A percentile compares a stretch with the other conserved stretches of the same genome.
phyloP scores from a whole-genome alignment of 2,113 vertebrate genomes.

The Numida meleagris region DNA sequence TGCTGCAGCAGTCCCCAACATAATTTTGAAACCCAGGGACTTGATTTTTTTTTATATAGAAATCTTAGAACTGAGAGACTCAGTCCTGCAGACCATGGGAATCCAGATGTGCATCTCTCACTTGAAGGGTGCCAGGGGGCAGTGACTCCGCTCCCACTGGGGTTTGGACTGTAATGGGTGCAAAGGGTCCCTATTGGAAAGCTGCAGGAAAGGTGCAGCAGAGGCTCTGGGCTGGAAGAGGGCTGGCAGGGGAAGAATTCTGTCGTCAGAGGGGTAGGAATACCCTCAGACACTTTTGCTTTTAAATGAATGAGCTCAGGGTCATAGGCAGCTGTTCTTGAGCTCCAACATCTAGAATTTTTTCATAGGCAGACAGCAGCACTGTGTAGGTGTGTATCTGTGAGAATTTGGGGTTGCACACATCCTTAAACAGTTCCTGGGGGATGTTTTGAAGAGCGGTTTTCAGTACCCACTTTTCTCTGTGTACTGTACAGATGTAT shows the following conservation, averaged over 20 bases:
- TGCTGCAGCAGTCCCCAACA: accelerated
- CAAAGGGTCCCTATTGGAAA: background rate
- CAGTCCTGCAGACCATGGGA: background rate
- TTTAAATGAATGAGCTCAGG: background rate
- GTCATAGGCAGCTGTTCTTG: background rate
- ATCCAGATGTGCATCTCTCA: accelerated
- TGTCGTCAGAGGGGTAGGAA: background rate
- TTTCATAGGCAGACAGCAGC: background rate
- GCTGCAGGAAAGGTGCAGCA: background rate
- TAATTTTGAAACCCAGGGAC: background rate
- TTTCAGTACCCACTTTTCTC: background rate
- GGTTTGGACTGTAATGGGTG: accelerated
- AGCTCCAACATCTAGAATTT: background rate
- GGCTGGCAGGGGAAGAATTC: background rate
- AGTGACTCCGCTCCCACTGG: accelerated
- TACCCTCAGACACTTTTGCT: background rate
- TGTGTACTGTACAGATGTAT: background rate
- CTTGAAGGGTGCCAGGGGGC: background rate
- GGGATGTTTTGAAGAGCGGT: background rate
- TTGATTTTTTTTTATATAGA: background rate
- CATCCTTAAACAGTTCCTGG: background rate
- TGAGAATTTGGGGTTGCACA: background rate
- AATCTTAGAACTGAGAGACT: background rate
- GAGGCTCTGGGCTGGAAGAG: background rate
- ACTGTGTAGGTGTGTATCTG: background rate